Conservation (phyloP, 2,113 vertebrate genomes). For the Lota lota region DNA sequence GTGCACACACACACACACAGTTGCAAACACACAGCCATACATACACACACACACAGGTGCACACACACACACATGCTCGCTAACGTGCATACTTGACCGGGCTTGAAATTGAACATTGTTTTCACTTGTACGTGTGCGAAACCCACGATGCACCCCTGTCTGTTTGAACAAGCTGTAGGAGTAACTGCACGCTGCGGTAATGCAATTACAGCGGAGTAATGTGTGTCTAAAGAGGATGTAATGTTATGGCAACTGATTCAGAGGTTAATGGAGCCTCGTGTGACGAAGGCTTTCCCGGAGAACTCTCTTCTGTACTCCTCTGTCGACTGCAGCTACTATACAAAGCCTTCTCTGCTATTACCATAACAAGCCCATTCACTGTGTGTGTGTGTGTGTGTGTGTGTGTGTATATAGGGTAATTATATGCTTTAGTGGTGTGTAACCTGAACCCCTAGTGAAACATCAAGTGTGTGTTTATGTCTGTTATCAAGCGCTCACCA, state of each 20-base stretch:
- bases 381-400: slow-evolving; percentile 23
- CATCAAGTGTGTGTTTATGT: too few species aligned
- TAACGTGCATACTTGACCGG: slow-evolving; percentile 21
- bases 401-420: slow-evolving; percentile 19
- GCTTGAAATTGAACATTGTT: slow-evolving; percentile 27
- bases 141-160: slow-evolving; percentile 11
- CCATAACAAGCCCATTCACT: background rate
- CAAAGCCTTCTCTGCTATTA: slow-evolving; percentile 16
- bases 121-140: slow-evolving; percentile 8
- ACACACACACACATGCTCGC: background rate
- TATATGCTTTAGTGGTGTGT: background rate
- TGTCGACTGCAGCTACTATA: slow-evolving; percentile 4
- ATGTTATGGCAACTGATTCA: slow-evolving; percentile 39
- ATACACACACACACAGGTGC: background rate
- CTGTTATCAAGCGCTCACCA: too few species aligned
- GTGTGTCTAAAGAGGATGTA: slow-evolving; percentile 44
- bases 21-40: slow-evolving; percentile 13
- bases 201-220: slow-evolving; percentile 31
- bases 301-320: slow-evolving; percentile 19
- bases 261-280: slow-evolving; percentile 58
- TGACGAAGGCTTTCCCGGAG: slow-evolving; percentile 38
- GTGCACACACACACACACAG: slow-evolving; percentile 1
- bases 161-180: slow-evolving; percentile 2
- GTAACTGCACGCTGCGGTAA: slow-evolving; percentile 27
- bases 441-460: background rate